A percentile compares a stretch with the other conserved stretches of the same genome.
Evolutionary conservation across 2,888 invertebrate genomes (phyloP).

Genomic region (Acrobeloides nanus): DNA sequence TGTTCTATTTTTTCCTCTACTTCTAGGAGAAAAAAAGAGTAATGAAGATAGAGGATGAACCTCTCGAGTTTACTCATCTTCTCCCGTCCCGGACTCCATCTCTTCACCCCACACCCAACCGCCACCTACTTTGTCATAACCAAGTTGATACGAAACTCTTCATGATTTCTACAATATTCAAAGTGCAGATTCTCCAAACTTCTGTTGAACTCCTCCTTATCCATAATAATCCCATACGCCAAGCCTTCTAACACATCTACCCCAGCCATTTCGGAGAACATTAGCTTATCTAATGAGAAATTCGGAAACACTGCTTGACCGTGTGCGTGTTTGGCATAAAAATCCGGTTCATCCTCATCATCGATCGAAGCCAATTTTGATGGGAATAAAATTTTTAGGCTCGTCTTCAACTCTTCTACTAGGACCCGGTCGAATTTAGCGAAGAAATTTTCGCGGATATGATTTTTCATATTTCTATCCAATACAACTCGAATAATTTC

Average conservation of each 20-base stretch:
- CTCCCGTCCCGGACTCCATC: too few species aligned
- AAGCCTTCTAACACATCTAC: slow-evolving; percentile 39
- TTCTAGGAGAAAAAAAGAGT: too few species aligned
- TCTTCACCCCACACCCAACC: neutral
- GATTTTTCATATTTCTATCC: slow-evolving; percentile 10
- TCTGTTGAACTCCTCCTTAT: slow-evolving; percentile 29
- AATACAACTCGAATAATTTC: slow-evolving; percentile 32
- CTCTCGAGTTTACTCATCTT: too few species aligned
- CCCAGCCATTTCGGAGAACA: slow-evolving; percentile 40
- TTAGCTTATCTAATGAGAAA: slow-evolving; percentile 21
- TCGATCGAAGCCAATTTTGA: slow-evolving; percentile 9
- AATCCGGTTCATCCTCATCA: slow-evolving; percentile 17
- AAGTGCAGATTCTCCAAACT: slow-evolving; percentile 40
- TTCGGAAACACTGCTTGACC: slow-evolving; percentile 6
- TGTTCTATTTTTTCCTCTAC: too few species aligned
- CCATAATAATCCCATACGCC: slow-evolving; percentile 27
- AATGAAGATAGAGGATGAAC: too few species aligned
- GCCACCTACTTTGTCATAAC: slow-evolving; percentile 28
- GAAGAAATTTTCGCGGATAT: slow-evolving; percentile 11
- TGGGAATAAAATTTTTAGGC: slow-evolving; percentile 15
- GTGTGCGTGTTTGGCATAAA: slow-evolving; percentile 10
- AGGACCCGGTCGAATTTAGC: slow-evolving; percentile 16
- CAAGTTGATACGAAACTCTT: slow-evolving; percentile 29
- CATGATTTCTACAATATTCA: slow-evolving; percentile 36
- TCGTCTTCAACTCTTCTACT: slow-evolving; percentile 15